Evolutionary conservation across 2,888 invertebrate species (phyloP).

Genomic region (Bombylius major): DNA sequence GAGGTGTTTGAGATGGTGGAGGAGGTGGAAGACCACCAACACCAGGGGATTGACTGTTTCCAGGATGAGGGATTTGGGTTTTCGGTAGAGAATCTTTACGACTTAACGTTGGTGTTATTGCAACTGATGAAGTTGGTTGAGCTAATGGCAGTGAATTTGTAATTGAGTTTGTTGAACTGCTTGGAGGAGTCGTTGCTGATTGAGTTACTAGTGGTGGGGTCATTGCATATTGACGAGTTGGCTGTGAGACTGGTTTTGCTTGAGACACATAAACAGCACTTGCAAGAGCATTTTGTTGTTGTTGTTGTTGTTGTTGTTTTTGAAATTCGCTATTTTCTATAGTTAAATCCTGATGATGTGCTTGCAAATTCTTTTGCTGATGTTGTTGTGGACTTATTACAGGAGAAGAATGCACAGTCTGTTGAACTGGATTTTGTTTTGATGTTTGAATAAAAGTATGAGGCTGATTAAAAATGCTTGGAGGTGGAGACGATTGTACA

Average conservation of each 20-base stretch:
- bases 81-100: not conserved
- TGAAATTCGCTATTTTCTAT: not conserved
- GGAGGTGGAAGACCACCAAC: constrained; percentile 6
- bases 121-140: not conserved
- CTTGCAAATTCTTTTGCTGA: constrained; percentile 21
- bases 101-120: not conserved
- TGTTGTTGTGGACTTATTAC: constrained; percentile 34
- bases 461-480: not conserved
- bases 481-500: not conserved
- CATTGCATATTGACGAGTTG: constrained; percentile 22
- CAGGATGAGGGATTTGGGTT: not conserved
- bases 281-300: constrained; percentile 11
- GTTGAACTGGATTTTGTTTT: constrained; percentile 2
- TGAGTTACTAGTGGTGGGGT: constrained; percentile 16
- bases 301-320: constrained; percentile 3
- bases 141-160: not conserved
- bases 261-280: constrained; percentile 26
- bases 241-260: constrained; percentile 24
- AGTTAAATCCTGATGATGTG: not conserved
- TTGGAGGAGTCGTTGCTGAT: constrained; percentile 10
- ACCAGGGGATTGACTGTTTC: constrained; percentile 7
- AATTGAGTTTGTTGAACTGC: not conserved
- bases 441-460: constrained; percentile 13
- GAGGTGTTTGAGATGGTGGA: constrained; percentile 10
- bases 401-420: constrained; percentile 24